Evolutionary conservation across 2,113 vertebrate genomes (phyloP), one percentile per base, ranked within the genome.

Genomic region (Monopterus albus): DNA sequence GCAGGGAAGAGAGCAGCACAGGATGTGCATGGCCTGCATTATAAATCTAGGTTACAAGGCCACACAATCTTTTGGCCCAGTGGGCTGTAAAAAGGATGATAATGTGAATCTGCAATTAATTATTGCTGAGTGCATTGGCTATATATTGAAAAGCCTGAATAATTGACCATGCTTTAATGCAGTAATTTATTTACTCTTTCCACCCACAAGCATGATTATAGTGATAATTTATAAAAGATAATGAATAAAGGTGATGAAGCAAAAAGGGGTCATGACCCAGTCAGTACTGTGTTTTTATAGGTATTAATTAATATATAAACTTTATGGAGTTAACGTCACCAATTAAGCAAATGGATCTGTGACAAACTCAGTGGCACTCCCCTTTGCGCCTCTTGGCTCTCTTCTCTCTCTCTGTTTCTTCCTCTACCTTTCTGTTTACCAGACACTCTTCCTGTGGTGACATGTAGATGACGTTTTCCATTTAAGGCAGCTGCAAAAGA

Each of bases 341-440:
- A 83, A 87, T 89, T 85, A 80, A 78, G 71, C 39, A 80, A 82
- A 73, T 87, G 73, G 73, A 68, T 72, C 53, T 28, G 38, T 72
- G 61, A 86, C 55, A 42, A 84, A 78, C 55, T 75, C 76, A 15
- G 36, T 56, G 12, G n/a, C 58, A 5, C 51, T 11, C 15, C 31
- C n/a, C 6, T 25, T 5, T 29, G 29, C 38, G 6, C 35, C 29
- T 71, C 28, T 26, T 4, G 15, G 40, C 28, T n/a, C 50, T 59
- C 14, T 73, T 53, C 28, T 39, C 29, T 57, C 25, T 14, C 50
- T 31, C 38, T 35, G 33, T 21, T 14, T 59, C 38, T 29, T 7
- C 31, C 28, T 6, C 31, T 47, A 29, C 35, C 18, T 33, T 25
- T 47, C 33, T 51, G 38, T 47, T 50, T 58, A 69, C 63, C 53